These are phyloP conservation scores for Pristionchus maxplancki DNA, from an alignment of 2,888 invertebrate genomes.

Conservation along the genomic window DNA sequence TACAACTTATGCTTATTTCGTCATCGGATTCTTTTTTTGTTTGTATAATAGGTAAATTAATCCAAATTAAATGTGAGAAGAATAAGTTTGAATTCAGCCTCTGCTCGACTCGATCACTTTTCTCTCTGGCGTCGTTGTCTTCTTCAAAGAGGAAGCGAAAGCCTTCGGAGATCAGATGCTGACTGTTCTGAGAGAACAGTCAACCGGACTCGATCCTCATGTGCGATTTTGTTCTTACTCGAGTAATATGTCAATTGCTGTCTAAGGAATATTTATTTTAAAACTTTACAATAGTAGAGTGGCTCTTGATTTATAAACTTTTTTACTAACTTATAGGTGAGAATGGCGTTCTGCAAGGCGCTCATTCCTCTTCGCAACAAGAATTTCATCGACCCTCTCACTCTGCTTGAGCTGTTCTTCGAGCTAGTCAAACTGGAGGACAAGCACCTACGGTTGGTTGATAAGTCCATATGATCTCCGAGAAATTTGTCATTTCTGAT, in stretches of 20 bases:
- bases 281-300: not conserved
- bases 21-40: not conserved
- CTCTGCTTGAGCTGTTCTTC: constrained; percentile 92
- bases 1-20: not conserved
- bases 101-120: constrained; percentile 78
- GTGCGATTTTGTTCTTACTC: constrained; percentile 50
- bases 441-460: constrained; percentile 76
- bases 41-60: too few relatives aligned
- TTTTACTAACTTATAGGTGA: constrained; percentile 82
- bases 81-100: constrained; percentile 69
- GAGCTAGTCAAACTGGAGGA: constrained; percentile 87
- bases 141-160: constrained; percentile 86
- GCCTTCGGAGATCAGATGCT: constrained; percentile 91
- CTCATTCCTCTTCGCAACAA: constrained; percentile 90
- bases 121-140: constrained; percentile 71
- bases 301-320: too few relatives aligned
- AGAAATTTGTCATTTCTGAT: not conserved
- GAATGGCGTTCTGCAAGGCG: constrained; percentile 93
- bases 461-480: not conserved
- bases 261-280: not conserved
- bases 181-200: constrained; percentile 89
- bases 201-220: constrained; percentile 88
- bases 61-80: too few relatives aligned
- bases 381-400: constrained; percentile 89
- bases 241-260: not conserved